Conservation (phyloP, 2,113 vertebrate genomes). For the Porphyrio hochstetteri region DNA sequence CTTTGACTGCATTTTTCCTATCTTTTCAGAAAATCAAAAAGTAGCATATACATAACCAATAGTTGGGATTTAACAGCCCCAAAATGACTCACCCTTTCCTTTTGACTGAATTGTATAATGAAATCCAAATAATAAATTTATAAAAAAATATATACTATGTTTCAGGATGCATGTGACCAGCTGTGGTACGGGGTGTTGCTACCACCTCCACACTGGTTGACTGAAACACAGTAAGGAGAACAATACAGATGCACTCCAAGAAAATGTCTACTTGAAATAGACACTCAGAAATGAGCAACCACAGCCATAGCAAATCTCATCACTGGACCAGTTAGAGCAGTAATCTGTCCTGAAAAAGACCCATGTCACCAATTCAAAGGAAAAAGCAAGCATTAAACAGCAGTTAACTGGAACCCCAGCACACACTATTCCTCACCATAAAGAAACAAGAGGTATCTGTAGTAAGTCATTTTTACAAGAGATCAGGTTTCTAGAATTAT, state of each 20-base stretch:
- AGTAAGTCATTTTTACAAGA: background rate
- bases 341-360: background rate
- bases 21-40: background rate
- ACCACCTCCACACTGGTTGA: background rate
- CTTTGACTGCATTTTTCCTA: background rate
- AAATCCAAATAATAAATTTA: background rate
- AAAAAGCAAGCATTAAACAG: background rate
- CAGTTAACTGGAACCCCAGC: background rate
- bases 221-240: background rate
- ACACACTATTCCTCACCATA: background rate
- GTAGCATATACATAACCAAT: background rate
- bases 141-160: background rate
- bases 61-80: background rate
- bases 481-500: background rate
- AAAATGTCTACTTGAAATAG: background rate
- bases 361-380: background rate
- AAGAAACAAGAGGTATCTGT: background rate
- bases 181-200: background rate
- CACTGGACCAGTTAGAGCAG: background rate
- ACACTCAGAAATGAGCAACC: background rate
- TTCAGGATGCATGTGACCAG: background rate
- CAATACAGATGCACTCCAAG: background rate
- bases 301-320: background rate
- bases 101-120: background rate
- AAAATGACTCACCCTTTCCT: background rate